Evolutionary conservation across 2,113 vertebrate species (phyloP).

Genomic region (Brachyhypopomus occidentalis): DNA sequence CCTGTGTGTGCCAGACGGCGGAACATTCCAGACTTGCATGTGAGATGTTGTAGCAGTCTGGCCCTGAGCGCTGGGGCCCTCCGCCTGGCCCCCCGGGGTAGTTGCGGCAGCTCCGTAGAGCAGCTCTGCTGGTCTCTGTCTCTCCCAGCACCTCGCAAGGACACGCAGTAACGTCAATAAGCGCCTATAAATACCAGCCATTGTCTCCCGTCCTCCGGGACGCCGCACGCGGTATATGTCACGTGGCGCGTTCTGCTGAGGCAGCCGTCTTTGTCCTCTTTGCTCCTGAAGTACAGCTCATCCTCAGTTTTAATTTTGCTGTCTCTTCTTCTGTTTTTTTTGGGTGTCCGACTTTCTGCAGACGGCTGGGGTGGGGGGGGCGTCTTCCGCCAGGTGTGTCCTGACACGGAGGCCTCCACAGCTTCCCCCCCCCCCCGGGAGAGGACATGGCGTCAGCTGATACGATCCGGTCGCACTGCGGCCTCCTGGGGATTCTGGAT

Average conservation of each 20-base stretch:
- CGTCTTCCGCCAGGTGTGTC: constrained; percentile 58
- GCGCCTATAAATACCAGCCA: constrained; percentile 30
- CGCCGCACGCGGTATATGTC: background rate
- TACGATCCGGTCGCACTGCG: background rate
- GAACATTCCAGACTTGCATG: too few relatives aligned
- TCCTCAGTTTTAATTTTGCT: background rate
- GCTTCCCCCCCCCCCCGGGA: constrained; percentile 57
- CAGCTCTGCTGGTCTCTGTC: too few relatives aligned
- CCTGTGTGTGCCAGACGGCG: too few relatives aligned
- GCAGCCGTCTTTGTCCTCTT: background rate
- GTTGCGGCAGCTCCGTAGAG: too few relatives aligned
- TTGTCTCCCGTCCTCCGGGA: constrained; percentile 18
- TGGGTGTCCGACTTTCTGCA: background rate
- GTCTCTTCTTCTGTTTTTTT: background rate
- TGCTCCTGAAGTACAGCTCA: constrained; percentile 2
- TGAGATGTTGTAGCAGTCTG: too few relatives aligned
- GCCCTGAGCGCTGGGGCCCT: too few relatives aligned
- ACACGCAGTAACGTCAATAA: constrained; percentile 30
- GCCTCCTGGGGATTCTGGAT: constrained; percentile 21
- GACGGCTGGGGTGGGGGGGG: background rate
- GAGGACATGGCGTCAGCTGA: too few relatives aligned
- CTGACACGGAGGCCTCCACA: constrained; percentile 65
- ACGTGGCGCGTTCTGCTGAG: background rate
- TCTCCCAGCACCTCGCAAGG: background rate
- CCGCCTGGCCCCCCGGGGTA: too few relatives aligned